A percentile compares a stretch with the other conserved stretches of the same genome.
These are phyloP conservation scores for Chrysoperla carnea DNA, from an alignment of 1,140 invertebrate species.

Conservation along the genomic window DNA sequence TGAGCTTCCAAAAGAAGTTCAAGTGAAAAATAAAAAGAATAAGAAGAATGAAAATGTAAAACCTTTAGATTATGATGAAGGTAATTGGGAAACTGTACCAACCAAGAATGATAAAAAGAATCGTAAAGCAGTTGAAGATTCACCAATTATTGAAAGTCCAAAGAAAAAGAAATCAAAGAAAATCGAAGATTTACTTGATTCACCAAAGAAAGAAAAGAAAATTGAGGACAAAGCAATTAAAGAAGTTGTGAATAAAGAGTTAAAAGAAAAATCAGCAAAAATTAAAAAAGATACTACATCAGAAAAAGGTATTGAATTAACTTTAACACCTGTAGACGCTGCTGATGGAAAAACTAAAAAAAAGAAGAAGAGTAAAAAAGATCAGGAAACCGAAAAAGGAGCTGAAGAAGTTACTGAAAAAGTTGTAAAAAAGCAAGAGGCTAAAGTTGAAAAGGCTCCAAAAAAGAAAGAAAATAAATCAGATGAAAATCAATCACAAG, in stretches of 20 bases:
- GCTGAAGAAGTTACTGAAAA: conserved; percentile 11
- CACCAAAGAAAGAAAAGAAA: conserved; percentile 8
- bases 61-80: conserved; percentile 53
- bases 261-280: conserved; percentile 26
- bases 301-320: conserved; percentile 17
- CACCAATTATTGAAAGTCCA: conserved; percentile 28
- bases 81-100: conserved; percentile 53
- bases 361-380: conserved; percentile 8
- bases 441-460: conserved; percentile 18
- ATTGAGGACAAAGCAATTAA: conserved; percentile 28
- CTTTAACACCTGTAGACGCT: conserved; percentile 2
- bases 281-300: conserved; percentile 14
- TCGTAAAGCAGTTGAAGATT: conserved; percentile 20
- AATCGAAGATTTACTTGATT: conserved; percentile 1
- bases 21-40: conserved; percentile 33
- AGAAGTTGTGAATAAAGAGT: conserved; percentile 29
- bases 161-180: conserved; percentile 31
- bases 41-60: conserved; percentile 38
- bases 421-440: conserved; percentile 17
- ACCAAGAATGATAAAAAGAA: conserved; percentile 47
- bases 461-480: conserved; percentile 14
- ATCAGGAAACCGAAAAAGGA: conserved; percentile 13
- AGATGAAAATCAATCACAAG: conserved; percentile 8
- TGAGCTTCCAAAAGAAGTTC: conserved; percentile 15
- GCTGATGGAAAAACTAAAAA: conserved; percentile 1